Evolutionary conservation across 2,113 vertebrate species (phyloP).

Genomic region (Dicentrarchus labrax): DNA sequence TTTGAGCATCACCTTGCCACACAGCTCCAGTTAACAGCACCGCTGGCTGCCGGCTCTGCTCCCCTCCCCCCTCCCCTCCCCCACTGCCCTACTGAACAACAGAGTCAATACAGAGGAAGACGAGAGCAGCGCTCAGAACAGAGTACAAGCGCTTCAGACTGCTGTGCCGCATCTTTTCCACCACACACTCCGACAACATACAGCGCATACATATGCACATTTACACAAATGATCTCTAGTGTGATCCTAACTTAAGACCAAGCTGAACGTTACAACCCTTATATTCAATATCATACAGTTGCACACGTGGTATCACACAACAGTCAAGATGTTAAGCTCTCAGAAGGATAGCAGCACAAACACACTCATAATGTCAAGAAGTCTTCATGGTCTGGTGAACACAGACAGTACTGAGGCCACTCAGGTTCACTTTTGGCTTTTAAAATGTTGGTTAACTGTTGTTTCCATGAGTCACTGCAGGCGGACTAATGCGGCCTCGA

Average conservation of each 20-base stretch:
- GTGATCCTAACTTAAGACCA: background rate
- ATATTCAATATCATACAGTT: background rate
- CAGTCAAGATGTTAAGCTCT: too few relatives aligned
- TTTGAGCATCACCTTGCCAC: background rate
- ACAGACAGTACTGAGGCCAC: conserved; percentile 16
- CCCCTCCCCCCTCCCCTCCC: conserved; percentile 15
- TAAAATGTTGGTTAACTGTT: conserved; percentile 28
- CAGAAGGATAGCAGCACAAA: background rate
- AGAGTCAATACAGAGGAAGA: conserved; percentile 31
- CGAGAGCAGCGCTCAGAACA: conserved; percentile 11
- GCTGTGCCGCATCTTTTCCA: background rate
- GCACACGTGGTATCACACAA: background rate
- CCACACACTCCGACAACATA: background rate
- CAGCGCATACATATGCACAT: background rate
- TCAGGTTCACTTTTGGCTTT: conserved; percentile 35
- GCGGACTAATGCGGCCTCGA: background rate
- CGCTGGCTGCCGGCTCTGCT: conserved; percentile 1
- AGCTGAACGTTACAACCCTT: background rate
- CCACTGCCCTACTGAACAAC: conserved; percentile 75
- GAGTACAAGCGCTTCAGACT: background rate
- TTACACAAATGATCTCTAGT: background rate
- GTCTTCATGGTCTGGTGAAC: conserved; percentile 28
- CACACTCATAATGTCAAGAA: background rate
- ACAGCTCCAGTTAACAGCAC: conserved; percentile 8
- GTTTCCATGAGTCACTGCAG: background rate